These are phyloP conservation scores for Petrolisthes cinctipes DNA, from an alignment of 2,888 invertebrate genomes.

Conservation along the genomic window DNA sequence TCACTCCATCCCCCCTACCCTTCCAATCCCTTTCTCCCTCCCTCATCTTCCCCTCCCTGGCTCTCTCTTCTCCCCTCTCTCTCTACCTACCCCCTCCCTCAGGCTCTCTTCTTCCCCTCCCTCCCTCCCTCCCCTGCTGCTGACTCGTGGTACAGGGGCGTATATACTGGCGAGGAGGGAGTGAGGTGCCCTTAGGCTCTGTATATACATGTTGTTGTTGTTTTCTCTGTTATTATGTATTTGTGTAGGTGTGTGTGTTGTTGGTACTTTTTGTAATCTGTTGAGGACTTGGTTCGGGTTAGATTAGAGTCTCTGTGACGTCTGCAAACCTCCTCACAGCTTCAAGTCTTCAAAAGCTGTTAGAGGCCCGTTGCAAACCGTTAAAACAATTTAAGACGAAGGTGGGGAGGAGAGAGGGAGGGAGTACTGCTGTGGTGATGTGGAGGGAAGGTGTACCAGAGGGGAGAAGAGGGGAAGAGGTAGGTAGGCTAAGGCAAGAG, in stretches of 20 bases:
- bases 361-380: background rate
- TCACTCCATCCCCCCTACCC: constrained; percentile 20
- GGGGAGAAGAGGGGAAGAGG: too few species aligned
- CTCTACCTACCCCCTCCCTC: background rate
- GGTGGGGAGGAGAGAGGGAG: background rate
- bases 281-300: background rate
- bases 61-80: background rate
- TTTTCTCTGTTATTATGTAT: background rate
- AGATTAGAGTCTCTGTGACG: too few species aligned
- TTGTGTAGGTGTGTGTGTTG: background rate
- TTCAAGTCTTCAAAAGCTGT: background rate
- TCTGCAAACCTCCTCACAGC: background rate
- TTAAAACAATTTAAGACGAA: background rate
- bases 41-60: background rate
- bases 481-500: too few species aligned
- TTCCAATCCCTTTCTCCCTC: background rate
- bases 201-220: background rate
- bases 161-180: background rate
- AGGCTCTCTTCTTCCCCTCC: background rate
- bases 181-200: background rate
- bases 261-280: background rate
- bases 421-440: background rate
- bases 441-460: background rate
- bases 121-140: background rate
- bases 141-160: background rate